A percentile compares a stretch with the other conserved stretches of the same genome.
Evolutionary conservation across 2,888 invertebrate genomes (phyloP).

Genomic region (Apeira syringaria): DNA sequence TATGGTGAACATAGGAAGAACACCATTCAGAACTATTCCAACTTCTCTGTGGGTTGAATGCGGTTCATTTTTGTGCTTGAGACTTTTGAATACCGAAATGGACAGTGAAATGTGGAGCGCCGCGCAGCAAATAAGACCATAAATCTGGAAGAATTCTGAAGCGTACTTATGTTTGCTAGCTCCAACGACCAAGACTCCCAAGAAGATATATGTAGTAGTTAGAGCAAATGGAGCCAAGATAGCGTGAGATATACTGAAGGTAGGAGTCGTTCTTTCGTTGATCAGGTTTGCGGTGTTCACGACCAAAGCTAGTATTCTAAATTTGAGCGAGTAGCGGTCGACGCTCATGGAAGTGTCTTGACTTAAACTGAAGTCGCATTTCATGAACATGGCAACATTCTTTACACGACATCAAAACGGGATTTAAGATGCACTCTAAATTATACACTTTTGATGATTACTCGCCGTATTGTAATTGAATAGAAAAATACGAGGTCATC

Average conservation of each 20-base stretch:
- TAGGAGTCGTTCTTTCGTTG: slow-evolving; percentile 55
- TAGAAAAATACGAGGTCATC: too few species aligned
- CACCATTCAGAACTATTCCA: slow-evolving; percentile 51
- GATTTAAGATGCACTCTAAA: too few species aligned
- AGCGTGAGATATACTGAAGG: slow-evolving; percentile 51
- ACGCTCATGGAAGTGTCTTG: slow-evolving; percentile 48
- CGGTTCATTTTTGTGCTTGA: slow-evolving; percentile 21
- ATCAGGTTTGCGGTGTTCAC: slow-evolving; percentile 60
- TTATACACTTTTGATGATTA: too few species aligned
- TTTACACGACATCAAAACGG: too few species aligned
- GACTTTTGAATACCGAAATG: slow-evolving; percentile 46
- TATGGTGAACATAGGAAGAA: slow-evolving; percentile 59
- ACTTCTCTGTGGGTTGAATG: slow-evolving; percentile 30
- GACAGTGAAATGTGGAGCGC: slow-evolving; percentile 46
- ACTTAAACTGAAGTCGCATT: slow-evolving; percentile 32
- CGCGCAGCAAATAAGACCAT: slow-evolving; percentile 50
- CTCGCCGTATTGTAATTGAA: too few species aligned
- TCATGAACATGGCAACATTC: slow-evolving; percentile 34
- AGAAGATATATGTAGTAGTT: slow-evolving; percentile 53
- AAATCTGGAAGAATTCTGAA: slow-evolving; percentile 55
- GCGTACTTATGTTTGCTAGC: slow-evolving; percentile 32
- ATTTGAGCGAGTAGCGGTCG: slow-evolving; percentile 45
- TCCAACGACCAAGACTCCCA: slow-evolving; percentile 47
- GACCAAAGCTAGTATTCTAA: slow-evolving; percentile 55
- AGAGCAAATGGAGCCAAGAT: slow-evolving; percentile 56